Conservation (phyloP, 2,888 invertebrate species). For the Caenorhabditis virilis region DNA sequence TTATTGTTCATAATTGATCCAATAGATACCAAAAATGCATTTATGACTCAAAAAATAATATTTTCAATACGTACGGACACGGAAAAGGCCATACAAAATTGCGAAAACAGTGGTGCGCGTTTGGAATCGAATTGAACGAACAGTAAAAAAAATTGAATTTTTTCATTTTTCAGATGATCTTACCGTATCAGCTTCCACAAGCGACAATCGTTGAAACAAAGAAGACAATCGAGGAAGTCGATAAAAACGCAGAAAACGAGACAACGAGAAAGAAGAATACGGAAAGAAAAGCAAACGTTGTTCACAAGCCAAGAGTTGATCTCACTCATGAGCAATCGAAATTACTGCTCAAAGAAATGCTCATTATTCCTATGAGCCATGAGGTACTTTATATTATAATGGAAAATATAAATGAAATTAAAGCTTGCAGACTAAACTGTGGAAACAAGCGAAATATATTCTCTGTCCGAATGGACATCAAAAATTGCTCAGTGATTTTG, state of each 20-base stretch:
- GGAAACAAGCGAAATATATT: conserved; percentile 40
- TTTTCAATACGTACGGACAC: too few species aligned
- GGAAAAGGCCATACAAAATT: too few species aligned
- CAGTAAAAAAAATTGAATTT: not conserved
- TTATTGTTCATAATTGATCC: too few species aligned
- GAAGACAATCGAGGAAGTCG: too few species aligned
- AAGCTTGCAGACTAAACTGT: conserved; percentile 33
- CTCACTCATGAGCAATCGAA: not conserved
- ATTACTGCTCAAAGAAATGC: not conserved
- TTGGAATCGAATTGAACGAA: too few species aligned
- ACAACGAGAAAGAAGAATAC: not conserved
- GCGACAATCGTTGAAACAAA: too few species aligned
- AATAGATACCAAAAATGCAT: too few species aligned
- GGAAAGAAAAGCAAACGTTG: not conserved
- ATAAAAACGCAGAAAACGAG: not conserved
- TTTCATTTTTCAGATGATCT: not conserved
- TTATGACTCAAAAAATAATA: too few species aligned
- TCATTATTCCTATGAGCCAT: not conserved
- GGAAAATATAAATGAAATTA: too few species aligned
- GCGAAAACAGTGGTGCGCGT: too few species aligned
- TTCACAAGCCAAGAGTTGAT: not conserved
- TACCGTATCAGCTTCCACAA: not conserved
- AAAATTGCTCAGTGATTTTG: conserved; percentile 11
- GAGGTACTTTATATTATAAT: too few species aligned
- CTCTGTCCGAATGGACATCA: conserved; percentile 21